Conservation (phyloP, 2,113 vertebrate genomes). For the Charina bottae region DNA sequence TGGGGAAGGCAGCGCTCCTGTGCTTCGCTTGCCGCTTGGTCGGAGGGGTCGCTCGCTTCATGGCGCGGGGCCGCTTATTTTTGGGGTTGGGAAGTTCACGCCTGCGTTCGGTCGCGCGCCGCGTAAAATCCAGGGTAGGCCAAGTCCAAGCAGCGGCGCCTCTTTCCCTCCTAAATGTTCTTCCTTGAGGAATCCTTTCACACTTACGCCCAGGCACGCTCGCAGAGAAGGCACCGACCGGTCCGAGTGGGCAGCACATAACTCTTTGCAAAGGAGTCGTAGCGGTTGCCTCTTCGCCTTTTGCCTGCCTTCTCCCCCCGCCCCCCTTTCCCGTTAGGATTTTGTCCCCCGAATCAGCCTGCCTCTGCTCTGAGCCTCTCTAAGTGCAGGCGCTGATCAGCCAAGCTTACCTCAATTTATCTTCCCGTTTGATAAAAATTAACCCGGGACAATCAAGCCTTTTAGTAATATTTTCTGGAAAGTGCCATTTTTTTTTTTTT, state of each 20-base stretch:
- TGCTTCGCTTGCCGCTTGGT: background rate
- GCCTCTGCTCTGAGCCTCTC: background rate
- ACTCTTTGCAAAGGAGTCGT: no score
- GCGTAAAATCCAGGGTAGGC: background rate
- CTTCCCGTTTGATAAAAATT: constrained; percentile 6
- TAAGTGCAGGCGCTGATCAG: background rate
- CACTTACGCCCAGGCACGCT: background rate
- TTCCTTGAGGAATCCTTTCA: background rate
- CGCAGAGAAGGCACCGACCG: background rate
- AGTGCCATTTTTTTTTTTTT: background rate
- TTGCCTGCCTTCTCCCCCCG: background rate
- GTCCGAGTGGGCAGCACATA: background rate
- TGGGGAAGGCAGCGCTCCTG: background rate
- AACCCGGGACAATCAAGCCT: background rate
- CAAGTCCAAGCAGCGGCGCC: background rate
- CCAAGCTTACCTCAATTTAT: background rate
- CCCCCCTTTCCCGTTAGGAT: background rate
- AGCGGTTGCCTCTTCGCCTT: background rate
- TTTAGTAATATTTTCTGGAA: constrained; percentile 14
- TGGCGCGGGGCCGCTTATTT: background rate
- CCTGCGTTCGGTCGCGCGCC: background rate
- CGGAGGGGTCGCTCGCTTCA: background rate
- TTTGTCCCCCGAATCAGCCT: background rate
- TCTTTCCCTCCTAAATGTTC: background rate
- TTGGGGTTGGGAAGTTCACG: background rate